Evolutionary conservation across 1,140 invertebrate genomes (phyloP), one percentile per base, ranked within the genome.

Genomic region (Drosophila bocki): DNA sequence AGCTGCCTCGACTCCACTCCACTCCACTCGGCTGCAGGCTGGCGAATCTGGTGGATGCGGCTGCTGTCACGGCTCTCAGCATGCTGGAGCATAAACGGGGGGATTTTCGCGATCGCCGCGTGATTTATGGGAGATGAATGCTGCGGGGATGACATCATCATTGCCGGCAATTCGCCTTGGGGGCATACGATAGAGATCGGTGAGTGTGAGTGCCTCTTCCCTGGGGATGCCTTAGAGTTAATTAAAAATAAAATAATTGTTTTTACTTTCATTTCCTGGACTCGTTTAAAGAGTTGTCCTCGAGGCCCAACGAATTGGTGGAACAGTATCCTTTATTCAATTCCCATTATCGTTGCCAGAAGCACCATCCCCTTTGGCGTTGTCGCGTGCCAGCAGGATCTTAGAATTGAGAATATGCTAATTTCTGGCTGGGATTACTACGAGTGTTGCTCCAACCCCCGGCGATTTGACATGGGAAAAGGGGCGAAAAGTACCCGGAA

Each of bases 61-160:
- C 29, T 65, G 65, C 58, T 72, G 74, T 64, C 58, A 64, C 57
- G 71, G 50, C 70, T 75, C 42, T 58, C 60, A 45, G 60, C 61
- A 75, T 57, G 72, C 62, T 75, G 57, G 63, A 82, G 74, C 80
- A 60, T 78, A 68, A 69, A 64, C 58, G 54, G 29, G 26, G 47
- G 58, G 76, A 88, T 74, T 78, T 78, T 78, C 85, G 80, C 75
- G 67, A 79, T 79, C 60, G 42, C 45, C 17, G 44, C 26, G 72
- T 87, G 85, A 87, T 87, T 87, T 87, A 87, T 87, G 64, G 80
- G 37, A 68, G 48, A 77, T 69, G 74, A 78, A 64, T 74, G 72
- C 64, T 81, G 53, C 75, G 68, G 47, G 69, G 35, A 88, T 87
- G 83, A 87, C 80, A 87, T 87, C 83, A 87, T 87, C 84, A 75